Percentiles rank a stretch among this genome's conserved stretches.
Conservation (phyloP, 2,888 invertebrate genomes). For the Uropetala carovei region DNA sequence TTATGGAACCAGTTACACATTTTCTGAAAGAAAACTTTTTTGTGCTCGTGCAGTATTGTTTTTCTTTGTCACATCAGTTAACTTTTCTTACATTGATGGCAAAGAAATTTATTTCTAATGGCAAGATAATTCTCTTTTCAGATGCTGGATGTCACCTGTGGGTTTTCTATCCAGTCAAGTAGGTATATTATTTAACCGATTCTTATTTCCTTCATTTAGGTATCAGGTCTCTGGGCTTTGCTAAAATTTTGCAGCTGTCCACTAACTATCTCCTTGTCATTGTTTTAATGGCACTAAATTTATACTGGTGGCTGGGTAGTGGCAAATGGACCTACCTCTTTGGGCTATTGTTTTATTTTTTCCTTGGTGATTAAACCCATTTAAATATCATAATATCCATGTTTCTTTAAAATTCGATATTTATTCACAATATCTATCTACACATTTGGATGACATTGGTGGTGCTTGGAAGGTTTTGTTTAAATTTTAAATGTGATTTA, state of each 20-base stretch:
- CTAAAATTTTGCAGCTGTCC: constrained; percentile 39
- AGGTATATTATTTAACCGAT: constrained; percentile 29
- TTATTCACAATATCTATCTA: too few species aligned
- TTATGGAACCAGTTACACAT: too few species aligned
- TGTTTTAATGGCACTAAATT: neutral
- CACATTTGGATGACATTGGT: too few species aligned
- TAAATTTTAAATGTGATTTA: too few species aligned
- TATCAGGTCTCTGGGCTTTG: constrained; percentile 54
- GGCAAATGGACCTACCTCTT: neutral
- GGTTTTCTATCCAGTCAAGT: constrained; percentile 46
- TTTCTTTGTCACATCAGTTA: too few species aligned
- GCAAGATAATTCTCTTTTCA: constrained; percentile 31
- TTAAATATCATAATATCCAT: too few species aligned
- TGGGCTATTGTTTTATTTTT: neutral
- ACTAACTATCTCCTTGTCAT: constrained; percentile 1
- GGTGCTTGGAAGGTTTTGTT: too few species aligned
- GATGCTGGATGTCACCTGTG: constrained; percentile 29
- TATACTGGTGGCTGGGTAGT: constrained; percentile 4
- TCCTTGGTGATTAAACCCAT: too few species aligned
- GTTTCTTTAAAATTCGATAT: too few species aligned
- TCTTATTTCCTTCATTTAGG: constrained; percentile 18
- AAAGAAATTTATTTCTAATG: neutral
- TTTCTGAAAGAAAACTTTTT: too few species aligned
- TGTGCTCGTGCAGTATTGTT: too few species aligned
- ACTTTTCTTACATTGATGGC: too few species aligned